Conservation (phyloP, 2,797 vertebrate genomes). For the Microctenopoma stevenorrisi region DNA sequence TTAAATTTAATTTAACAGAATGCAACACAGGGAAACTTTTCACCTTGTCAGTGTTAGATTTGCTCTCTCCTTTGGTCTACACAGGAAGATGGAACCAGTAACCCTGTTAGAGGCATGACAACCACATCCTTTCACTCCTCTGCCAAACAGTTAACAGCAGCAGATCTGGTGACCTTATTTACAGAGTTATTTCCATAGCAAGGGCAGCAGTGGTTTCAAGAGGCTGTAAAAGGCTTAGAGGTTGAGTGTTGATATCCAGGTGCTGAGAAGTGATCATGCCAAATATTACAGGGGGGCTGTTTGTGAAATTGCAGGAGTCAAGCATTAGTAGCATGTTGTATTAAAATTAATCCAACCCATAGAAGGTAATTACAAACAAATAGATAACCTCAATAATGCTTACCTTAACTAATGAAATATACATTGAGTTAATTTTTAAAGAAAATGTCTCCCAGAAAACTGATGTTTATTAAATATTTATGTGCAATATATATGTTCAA, state of each 20-base stretch:
- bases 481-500: too few species aligned
- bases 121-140: conserved; percentile 35
- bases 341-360: too few species aligned
- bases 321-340: neutral
- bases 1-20: too few species aligned
- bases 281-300: neutral
- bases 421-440: too few species aligned
- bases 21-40: neutral
- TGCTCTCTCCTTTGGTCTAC: neutral
- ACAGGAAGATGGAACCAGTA: conserved; percentile 28
- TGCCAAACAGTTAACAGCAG: conserved; percentile 25
- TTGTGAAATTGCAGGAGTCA: conserved; percentile 26
- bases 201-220: neutral
- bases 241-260: conserved; percentile 13
- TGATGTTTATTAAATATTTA: too few species aligned
- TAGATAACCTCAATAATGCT: too few species aligned
- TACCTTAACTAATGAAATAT: too few species aligned
- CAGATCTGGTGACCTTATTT: conserved; percentile 31
- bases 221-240: conserved; percentile 28
- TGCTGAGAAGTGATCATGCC: conserved; percentile 11
- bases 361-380: too few species aligned
- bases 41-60: neutral
- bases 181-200: conserved; percentile 40
- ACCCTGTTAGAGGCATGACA: conserved; percentile 18
- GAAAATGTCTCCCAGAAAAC: too few species aligned